phyloP scores from a whole-genome alignment of 2,888 invertebrate genomes.

The Metalampra italica region DNA sequence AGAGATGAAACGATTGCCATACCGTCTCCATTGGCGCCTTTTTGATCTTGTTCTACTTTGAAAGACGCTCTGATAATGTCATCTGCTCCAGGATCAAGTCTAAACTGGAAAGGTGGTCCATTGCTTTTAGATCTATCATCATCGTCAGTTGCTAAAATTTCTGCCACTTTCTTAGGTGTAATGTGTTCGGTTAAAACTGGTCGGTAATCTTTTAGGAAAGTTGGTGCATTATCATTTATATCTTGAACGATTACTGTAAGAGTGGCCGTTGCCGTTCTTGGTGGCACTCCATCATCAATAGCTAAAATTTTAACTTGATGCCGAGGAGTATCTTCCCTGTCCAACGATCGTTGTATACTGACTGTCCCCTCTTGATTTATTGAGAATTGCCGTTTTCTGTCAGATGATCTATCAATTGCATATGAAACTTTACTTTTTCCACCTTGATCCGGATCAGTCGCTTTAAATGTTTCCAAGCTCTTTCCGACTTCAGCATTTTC shows the following conservation, averaged over 20 bases:
- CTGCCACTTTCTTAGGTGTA: constrained; percentile 93
- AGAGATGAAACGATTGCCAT: constrained; percentile 98
- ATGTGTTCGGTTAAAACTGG: constrained; percentile 96
- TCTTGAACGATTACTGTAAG: constrained; percentile 96
- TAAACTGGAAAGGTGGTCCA: constrained; percentile 97
- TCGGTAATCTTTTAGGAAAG: constrained; percentile 94
- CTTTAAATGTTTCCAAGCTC: constrained; percentile 94
- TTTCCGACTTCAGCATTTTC: constrained; percentile 96
- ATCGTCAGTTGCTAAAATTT: constrained; percentile 95
- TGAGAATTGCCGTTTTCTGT: constrained; percentile 94
- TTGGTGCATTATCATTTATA: constrained; percentile 96
- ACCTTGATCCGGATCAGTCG: constrained; percentile 97
- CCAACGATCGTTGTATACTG: constrained; percentile 93
- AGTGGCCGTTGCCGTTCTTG: constrained; percentile 95
- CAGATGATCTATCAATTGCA: constrained; percentile 94
- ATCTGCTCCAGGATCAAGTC: constrained; percentile 95
- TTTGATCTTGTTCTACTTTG: constrained; percentile 97
- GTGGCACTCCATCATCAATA: constrained; percentile 95
- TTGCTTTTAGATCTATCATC: constrained; percentile 96
- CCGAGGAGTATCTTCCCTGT: constrained; percentile 95
- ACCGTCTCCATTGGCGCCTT: constrained; percentile 98
- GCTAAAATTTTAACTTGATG: constrained; percentile 98
- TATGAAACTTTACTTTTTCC: constrained; percentile 95
- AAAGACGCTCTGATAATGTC: constrained; percentile 96
- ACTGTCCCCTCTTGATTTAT: constrained; percentile 97